These are phyloP conservation scores for Apostichopus californicus DNA, from an alignment of 35 echinoderm and acorn worm species.

Conservation along the genomic window DNA sequence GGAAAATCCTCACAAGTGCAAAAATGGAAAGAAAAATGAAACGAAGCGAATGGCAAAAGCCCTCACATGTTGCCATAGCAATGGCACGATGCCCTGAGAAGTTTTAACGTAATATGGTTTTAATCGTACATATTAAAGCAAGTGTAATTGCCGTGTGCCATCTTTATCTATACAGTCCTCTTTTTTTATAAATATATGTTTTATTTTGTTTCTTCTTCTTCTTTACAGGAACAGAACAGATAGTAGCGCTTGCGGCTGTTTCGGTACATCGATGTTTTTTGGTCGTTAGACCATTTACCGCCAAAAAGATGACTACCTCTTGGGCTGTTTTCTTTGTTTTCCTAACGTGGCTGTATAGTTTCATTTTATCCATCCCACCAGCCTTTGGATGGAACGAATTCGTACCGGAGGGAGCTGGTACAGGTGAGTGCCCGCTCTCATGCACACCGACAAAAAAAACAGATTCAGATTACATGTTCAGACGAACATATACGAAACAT, in stretches of 20 bases:
- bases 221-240: slow-evolving; percentile 69
- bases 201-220: no score
- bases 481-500: background rate
- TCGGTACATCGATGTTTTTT: slow-evolving; percentile 86
- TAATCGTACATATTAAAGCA: no score
- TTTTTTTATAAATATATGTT: background rate
- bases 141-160: no score
- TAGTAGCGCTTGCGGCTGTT: slow-evolving; percentile 64
- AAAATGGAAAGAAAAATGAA: no score
- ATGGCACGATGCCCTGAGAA: no score
- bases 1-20: no score
- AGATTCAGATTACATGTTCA: background rate
- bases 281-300: slow-evolving; percentile 80
- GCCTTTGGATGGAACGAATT: slow-evolving; percentile 79
- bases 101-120: no score
- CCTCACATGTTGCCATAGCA: no score
- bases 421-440: slow-evolving; percentile 52
- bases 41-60: no score
- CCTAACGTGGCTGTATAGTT: slow-evolving; percentile 75
- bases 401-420: slow-evolving; percentile 79
- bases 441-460: background rate
- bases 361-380: slow-evolving; percentile 72
- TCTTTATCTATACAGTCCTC: no score
- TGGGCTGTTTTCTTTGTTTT: slow-evolving; percentile 66
- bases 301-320: slow-evolving; percentile 67